phyloP scores from a whole-genome alignment of 2,888 invertebrate genomes.

The Pyrrhosoma nymphula region DNA sequence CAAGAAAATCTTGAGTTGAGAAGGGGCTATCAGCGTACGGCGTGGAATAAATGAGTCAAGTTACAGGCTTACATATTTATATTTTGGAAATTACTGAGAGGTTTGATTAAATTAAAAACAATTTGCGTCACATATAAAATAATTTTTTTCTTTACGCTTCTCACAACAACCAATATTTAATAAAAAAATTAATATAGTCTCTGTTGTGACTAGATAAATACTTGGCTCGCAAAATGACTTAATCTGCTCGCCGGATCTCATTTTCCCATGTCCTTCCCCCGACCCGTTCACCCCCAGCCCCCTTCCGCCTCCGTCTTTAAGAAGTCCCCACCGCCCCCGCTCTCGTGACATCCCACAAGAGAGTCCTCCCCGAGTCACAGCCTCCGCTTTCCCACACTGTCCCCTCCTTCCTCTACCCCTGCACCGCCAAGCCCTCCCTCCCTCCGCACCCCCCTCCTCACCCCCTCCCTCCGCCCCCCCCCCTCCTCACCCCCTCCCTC shows the following conservation, averaged over 20 bases:
- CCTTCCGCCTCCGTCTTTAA: background rate
- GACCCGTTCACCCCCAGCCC: background rate
- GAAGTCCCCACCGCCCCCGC: background rate
- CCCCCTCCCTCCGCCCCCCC: background rate
- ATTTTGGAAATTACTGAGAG: too few species aligned
- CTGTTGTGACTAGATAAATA: background rate
- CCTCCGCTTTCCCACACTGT: constrained; percentile 65
- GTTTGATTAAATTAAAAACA: too few species aligned
- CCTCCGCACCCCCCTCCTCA: background rate
- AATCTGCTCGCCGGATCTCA: background rate
- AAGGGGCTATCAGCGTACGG: background rate
- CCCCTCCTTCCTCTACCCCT: background rate
- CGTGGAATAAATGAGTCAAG: too few species aligned
- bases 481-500: background rate
- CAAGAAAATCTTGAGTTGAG: too few species aligned
- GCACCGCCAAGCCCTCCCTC: background rate
- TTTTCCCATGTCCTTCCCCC: constrained; percentile 1
- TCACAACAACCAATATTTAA: too few species aligned
- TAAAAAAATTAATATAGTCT: too few species aligned
- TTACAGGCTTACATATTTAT: too few species aligned
- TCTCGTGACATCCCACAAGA: constrained; percentile 27
- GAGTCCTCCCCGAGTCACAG: constrained; percentile 10
- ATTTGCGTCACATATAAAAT: too few species aligned
- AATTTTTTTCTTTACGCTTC: too few species aligned
- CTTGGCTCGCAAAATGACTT: background rate